Base-by-base conservation (phyloP, 1,140 invertebrate genomes). In the Cardiocondyla obscurior region DNA sequence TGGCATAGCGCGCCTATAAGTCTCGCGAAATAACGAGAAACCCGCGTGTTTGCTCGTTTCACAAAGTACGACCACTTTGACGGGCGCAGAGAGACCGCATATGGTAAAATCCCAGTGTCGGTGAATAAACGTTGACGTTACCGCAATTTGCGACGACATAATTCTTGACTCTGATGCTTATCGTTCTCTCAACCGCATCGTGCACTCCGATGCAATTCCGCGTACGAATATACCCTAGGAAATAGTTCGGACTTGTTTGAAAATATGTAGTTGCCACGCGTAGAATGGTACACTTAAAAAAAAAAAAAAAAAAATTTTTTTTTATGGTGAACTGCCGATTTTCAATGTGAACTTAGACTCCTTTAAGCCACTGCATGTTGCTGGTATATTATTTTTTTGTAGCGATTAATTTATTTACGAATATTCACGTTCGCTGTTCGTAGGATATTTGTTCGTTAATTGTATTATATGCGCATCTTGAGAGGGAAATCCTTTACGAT, bases 51-150 rank as follows among this genome's bases (percentile, higher is more conserved):
- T 69, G n/a, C 28, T 53, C 30, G 12, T 19, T n/a, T 70, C 67
- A 53, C 3, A 70, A 25, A 65, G 14, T 3, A 57, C 12, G 33
- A 22, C 7, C 22, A 14, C n/a, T 22, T 33, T 69, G 44, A 19
- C n/a, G 16, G 12, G 25, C 8, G 25, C 3, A 25, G 19, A 70
- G 46, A 53, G 25, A 53, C 12, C 28, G 14, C 30, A 51, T 16
- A 36, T 53, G 6, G 7, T 53, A 53, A 70, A 53, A 70, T 70
- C 14, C 14, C 46, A 19, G 12, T 25, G 46, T 22, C 8, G 12
- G 25, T 33, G 30, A 70, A 53, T 53, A 70, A 70, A 70, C 30
- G 19, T 70, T 30, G 30, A 70, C n/a, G 19, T 70, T 25, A 25
- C 4, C n/a, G 12, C 12, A 51, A 19, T 53, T 53, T 25, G 10